Conservation (phyloP, 1,140 invertebrate genomes). For the Hylyphantes graminicola region DNA sequence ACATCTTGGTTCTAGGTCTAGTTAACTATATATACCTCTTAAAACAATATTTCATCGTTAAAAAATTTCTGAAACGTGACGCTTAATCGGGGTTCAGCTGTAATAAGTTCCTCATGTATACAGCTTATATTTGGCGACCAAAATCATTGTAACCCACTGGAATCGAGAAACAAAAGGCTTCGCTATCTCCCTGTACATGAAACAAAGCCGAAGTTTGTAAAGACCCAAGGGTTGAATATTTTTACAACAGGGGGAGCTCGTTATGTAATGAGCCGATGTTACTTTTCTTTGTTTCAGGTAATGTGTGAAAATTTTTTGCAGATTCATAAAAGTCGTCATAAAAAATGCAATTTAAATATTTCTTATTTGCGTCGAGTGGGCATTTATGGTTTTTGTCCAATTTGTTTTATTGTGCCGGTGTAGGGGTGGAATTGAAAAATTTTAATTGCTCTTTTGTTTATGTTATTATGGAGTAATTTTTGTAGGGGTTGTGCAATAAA, state of each 20-base stretch:
- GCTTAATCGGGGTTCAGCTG: too few species aligned
- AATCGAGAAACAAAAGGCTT: background rate
- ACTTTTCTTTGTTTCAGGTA: background rate
- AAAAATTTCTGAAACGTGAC: too few species aligned
- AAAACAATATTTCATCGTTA: too few species aligned
- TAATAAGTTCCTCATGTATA: too few species aligned
- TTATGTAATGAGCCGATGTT: background rate
- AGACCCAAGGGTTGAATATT: background rate
- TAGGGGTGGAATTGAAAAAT: constrained; percentile 1
- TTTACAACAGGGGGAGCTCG: too few species aligned
- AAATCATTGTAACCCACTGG: too few species aligned
- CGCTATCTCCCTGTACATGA: background rate
- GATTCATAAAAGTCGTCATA: background rate
- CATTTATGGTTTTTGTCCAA: background rate
- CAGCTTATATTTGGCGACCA: too few species aligned
- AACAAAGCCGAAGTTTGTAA: too few species aligned
- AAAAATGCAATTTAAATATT: constrained; percentile 6
- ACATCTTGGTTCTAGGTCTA: too few species aligned
- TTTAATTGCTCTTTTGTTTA: constrained; percentile 39
- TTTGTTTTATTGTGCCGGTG: background rate
- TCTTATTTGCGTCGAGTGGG: background rate
- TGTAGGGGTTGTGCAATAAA: too few species aligned
- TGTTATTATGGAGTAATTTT: background rate
- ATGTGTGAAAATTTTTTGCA: background rate
- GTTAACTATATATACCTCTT: too few species aligned